Base-by-base conservation (phyloP, 35 echinoderm and acorn worm species). In the Heliocidaris erythrogramma region DNA sequence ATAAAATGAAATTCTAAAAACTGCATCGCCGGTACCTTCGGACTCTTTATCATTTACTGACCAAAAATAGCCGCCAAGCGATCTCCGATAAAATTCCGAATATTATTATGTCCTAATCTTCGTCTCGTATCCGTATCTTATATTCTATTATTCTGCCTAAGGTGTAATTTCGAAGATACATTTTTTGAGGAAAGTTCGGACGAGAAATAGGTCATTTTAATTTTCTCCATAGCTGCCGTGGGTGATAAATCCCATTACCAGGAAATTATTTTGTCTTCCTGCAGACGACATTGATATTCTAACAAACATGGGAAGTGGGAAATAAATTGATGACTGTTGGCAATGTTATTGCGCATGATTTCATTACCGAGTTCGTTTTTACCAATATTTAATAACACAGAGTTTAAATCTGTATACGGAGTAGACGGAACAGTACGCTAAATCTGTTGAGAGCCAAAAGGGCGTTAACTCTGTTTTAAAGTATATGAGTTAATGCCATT, bases 231-330 rank as follows among this genome's bases (percentile, higher is more conserved):
- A 27, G 6, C 1, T 18, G 65, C 65, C 65, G 65, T 78, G 65
- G 65, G 65, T 78, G 18, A 78, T 78, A 78, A 78, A 78, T 78
- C 65, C 65, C 65, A 78, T 78, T 78, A 78, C 65, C 27, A n/a
- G 27, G 27, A 71, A 52, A 52, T 18, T 42, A 13, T 21, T 78
- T 78, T n/a, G 5, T 78, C 17, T 78, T 78, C 65, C 27, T n/a
- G 7, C 27, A 78, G 65, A 78, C 27, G 65, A 78, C 5, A 78
- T n/a, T 78, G 65, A n/a, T 78, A n/a, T 78, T 78, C 65, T 78
- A 27, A 17, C 65, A 78, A 78, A n/a, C 65, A 78, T 6, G 65
- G 65, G 27, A 78, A 78, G 65, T 24, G 65, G 65, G 65, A n/a
- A 78, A 78, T 78, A 78, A 78, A 78, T 78, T 78, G 21, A 5